Percentiles rank a stretch among this genome's conserved stretches.
These are phyloP conservation scores for Albula goreensis DNA, from an alignment of 2,113 vertebrate species.

Conservation along the genomic window DNA sequence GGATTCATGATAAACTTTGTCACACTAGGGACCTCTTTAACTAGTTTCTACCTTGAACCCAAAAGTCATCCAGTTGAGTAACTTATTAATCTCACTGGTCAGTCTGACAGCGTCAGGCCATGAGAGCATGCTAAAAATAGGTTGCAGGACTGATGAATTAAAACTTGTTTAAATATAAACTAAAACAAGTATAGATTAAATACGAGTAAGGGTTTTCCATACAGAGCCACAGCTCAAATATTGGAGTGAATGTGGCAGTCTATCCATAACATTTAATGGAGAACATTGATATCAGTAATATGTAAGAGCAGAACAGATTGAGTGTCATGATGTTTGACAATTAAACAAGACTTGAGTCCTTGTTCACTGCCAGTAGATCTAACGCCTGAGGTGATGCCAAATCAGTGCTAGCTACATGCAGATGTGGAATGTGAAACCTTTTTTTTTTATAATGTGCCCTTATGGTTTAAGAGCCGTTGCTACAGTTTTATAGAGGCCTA, in stretches of 20 bases:
- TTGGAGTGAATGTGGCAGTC: neutral
- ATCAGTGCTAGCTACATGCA: too few relatives aligned
- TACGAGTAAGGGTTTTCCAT: neutral
- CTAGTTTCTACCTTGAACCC: conserved; percentile 57
- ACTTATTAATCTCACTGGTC: conserved; percentile 58
- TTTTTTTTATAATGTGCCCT: neutral
- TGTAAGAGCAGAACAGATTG: neutral
- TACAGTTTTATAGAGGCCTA: neutral
- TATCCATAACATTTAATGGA: neutral
- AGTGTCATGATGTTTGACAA: neutral
- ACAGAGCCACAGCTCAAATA: neutral
- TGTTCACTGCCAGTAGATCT: neutral
- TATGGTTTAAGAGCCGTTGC: neutral
- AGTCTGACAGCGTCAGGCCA: neutral
- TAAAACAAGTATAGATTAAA: neutral
- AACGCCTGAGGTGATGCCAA: neutral
- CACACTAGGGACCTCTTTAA: conserved; percentile 33
- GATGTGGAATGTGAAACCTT: neutral
- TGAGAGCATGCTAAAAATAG: neutral
- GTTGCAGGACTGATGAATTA: neutral
- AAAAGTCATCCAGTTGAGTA: conserved; percentile 39
- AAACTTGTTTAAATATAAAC: conserved; percentile 18
- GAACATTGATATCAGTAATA: neutral
- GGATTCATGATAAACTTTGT: neutral
- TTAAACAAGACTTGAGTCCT: neutral